These are phyloP conservation scores for Hydra vulgaris DNA, from an alignment of 30 jellyfish, hydroid and myxozoan genomes.

Conservation along the genomic window DNA sequence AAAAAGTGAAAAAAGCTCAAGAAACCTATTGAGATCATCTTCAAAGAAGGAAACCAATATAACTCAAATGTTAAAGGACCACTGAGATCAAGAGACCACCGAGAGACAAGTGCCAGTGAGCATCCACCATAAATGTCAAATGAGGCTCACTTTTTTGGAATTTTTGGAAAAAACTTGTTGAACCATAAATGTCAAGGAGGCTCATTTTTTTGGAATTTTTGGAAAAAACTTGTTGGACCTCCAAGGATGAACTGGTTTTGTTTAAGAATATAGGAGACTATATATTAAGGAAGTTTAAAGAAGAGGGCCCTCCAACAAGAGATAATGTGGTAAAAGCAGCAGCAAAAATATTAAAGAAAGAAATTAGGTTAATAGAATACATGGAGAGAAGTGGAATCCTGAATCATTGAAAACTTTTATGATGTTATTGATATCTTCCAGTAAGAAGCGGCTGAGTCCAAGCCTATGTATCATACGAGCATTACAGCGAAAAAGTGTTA, in stretches of 20 bases:
- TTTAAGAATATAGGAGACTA: conserved; percentile 45
- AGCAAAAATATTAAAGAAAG: conserved; percentile 24
- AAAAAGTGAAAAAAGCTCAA: conserved; percentile 5
- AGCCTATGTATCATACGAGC: conserved; percentile 16
- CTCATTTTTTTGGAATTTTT: conserved; percentile 32
- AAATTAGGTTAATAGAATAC: conserved; percentile 9
- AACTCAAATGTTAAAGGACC: conserved; percentile 9
- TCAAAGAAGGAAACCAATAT: neutral
- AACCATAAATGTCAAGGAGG: conserved; percentile 16
- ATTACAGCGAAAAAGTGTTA: conserved; percentile 6
- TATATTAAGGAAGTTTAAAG: conserved; percentile 14
- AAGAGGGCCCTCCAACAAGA: conserved; percentile 21
- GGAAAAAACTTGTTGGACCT: conserved; percentile 22
- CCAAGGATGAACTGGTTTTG: conserved; percentile 22
- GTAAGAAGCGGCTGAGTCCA: conserved; percentile 12
- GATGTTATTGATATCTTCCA: conserved; percentile 1
- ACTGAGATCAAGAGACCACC: too few species aligned
- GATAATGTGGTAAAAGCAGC: conserved; percentile 36
- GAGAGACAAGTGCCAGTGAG: conserved; percentile 6
- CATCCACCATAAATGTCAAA: conserved; percentile 29
- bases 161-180: conserved; percentile 18
- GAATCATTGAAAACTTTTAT: conserved; percentile 1
- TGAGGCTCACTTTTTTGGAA: conserved; percentile 23
- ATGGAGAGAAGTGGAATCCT: conserved; percentile 26
- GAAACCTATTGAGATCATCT: conserved; percentile 16